phyloP scores from a whole-genome alignment of 2,888 invertebrate species.

The Deroplatys truncata region DNA sequence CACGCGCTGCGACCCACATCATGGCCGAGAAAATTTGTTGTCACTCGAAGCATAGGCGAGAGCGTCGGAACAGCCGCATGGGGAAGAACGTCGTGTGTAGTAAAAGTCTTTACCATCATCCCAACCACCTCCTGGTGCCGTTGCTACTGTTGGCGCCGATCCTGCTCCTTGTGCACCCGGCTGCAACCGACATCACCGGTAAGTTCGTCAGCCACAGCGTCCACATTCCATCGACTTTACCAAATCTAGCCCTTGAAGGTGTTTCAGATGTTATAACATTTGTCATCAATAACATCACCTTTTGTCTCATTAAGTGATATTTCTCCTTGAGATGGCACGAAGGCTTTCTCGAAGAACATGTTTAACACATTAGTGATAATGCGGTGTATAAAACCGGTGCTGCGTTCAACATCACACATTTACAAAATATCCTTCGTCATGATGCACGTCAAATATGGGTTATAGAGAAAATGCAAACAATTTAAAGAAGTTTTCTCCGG shows the following conservation, averaged over 20 bases:
- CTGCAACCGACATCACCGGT: conserved; percentile 24
- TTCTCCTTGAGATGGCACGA: background rate
- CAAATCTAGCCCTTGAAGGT: background rate
- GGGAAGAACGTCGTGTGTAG: background rate
- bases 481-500: too few relatives aligned
- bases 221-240: background rate
- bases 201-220: background rate
- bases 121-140: background rate
- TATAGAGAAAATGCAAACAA: too few relatives aligned
- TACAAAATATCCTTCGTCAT: background rate
- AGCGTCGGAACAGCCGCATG: background rate
- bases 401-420: background rate
- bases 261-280: too few relatives aligned
- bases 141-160: background rate
- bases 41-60: background rate
- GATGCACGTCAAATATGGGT: too few relatives aligned
- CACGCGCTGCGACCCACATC: background rate
- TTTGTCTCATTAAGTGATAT: background rate
- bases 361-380: background rate
- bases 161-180: background rate
- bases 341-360: background rate
- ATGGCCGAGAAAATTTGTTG: background rate
- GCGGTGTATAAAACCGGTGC: too few relatives aligned
- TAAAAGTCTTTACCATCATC: background rate
- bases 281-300: background rate